These are phyloP conservation scores for Tinea semifulvella DNA, from an alignment of 2,888 invertebrate species.

Conservation along the genomic window DNA sequence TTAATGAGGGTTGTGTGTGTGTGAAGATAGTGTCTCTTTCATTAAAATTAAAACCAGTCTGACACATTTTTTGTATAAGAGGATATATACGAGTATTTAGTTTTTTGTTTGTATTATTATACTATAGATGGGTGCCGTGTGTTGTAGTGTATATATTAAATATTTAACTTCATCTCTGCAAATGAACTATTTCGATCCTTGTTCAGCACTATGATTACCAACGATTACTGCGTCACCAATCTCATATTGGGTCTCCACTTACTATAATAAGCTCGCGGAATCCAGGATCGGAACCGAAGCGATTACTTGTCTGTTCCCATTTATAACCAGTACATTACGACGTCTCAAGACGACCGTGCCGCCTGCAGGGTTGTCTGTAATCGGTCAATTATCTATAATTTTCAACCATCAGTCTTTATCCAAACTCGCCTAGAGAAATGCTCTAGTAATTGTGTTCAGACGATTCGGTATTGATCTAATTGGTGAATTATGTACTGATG, in stretches of 20 bases:
- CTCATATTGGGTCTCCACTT: conserved; percentile 56
- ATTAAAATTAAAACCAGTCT: no score
- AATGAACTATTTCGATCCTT: no score
- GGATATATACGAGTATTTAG: no score
- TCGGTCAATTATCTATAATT: conserved; percentile 64
- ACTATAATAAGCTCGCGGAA: conserved; percentile 63
- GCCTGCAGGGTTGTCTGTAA: conserved; percentile 44
- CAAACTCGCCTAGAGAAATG: conserved; percentile 35
- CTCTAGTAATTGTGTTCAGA: conserved; percentile 38
- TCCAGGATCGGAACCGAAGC: conserved; percentile 55
- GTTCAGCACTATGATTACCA: conserved; percentile 48
- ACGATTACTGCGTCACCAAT: conserved; percentile 60
- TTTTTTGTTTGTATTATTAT: no score
- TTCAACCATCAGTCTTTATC: conserved; percentile 61
- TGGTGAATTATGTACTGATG: conserved; percentile 38
- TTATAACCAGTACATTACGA: conserved; percentile 56
- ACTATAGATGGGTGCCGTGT: no score
- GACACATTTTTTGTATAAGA: no score
- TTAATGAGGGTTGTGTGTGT: not conserved
- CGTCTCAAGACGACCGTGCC: conserved; percentile 16
- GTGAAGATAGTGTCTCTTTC: not conserved
- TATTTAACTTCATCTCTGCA: no score
- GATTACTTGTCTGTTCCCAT: conserved; percentile 52
- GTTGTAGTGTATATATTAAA: no score
- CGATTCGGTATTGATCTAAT: conserved; percentile 47